A percentile compares a stretch with the other conserved stretches of the same genome.
phyloP scores from a whole-genome alignment of 2,888 invertebrate species.

The Ormia ochracea region DNA sequence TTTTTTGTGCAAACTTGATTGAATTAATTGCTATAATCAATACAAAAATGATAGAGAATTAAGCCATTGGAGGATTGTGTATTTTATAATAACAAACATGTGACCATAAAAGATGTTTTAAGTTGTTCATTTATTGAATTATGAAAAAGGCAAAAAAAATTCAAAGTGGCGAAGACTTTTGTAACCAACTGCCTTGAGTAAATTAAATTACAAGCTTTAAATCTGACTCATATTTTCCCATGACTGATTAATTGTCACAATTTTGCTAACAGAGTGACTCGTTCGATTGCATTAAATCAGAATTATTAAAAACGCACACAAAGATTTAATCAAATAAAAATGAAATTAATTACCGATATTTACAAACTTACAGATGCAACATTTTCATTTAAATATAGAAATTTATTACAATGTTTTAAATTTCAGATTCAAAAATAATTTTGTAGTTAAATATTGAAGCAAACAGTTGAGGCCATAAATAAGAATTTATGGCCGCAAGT shows the following conservation, averaged over 20 bases:
- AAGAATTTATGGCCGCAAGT: background rate
- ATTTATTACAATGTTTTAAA: slow-evolving; percentile 1
- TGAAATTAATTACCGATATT: slow-evolving; percentile 29
- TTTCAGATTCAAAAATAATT: slow-evolving; percentile 9
- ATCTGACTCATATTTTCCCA: slow-evolving; percentile 25
- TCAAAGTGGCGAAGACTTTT: background rate
- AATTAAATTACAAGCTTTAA: background rate
- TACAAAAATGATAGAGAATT: background rate
- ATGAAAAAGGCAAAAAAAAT: background rate
- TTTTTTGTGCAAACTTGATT: background rate
- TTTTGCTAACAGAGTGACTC: background rate
- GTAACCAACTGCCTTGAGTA: background rate
- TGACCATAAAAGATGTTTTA: slow-evolving; percentile 29
- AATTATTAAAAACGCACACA: slow-evolving; percentile 32
- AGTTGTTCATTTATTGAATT: background rate
- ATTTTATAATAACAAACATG: background rate
- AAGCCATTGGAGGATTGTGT: background rate
- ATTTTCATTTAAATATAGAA: slow-evolving; percentile 23
- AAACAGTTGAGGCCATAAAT: background rate
- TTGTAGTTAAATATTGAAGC: background rate
- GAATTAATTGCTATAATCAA: slow-evolving; percentile 27
- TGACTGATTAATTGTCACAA: slow-evolving; percentile 3
- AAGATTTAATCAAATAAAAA: slow-evolving; percentile 6
- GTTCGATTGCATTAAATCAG: slow-evolving; percentile 19
- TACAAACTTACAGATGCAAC: slow-evolving; percentile 10